phyloP scores from a whole-genome alignment of 1,140 invertebrate genomes.

The Centruroides sculpturatus region DNA sequence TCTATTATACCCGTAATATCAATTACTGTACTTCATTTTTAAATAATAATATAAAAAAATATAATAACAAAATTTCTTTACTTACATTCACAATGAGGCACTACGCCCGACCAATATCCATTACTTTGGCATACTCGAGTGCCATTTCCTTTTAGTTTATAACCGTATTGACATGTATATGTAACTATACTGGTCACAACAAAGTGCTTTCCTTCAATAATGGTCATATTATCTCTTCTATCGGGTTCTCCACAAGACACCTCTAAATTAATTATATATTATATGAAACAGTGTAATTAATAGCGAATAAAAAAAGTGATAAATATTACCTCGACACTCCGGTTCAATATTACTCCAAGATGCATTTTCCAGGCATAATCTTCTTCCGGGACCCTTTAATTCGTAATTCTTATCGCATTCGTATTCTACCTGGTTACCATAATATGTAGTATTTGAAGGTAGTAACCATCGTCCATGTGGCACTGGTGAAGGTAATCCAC shows the following conservation, averaged over 20 bases:
- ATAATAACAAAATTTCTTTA: slow-evolving; percentile 13
- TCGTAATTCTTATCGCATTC: slow-evolving; percentile 67
- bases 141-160: slow-evolving; percentile 58
- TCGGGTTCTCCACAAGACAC: slow-evolving; percentile 18
- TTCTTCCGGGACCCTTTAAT: slow-evolving; percentile 36
- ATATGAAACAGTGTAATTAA: background rate
- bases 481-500: slow-evolving; percentile 18
- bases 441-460: slow-evolving; percentile 44
- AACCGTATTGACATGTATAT: slow-evolving; percentile 67
- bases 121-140: slow-evolving; percentile 57
- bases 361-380: slow-evolving; percentile 59
- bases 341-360: slow-evolving; percentile 58
- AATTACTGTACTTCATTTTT: too few species aligned
- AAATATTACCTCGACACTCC: slow-evolving; percentile 46
- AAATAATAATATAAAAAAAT: too few species aligned
- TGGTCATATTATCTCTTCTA: slow-evolving; percentile 18
- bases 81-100: slow-evolving; percentile 67
- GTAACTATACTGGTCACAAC: slow-evolving; percentile 58
- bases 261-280: slow-evolving; percentile 7
- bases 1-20: too few species aligned
- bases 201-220: slow-evolving; percentile 43
- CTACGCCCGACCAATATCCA: slow-evolving; percentile 63
- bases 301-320: background rate
- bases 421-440: slow-evolving; percentile 66
- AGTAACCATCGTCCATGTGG: slow-evolving; percentile 20